Evolutionary conservation across 2,888 invertebrate species (phyloP).

Genomic region (Chrysodeixis includens): DNA sequence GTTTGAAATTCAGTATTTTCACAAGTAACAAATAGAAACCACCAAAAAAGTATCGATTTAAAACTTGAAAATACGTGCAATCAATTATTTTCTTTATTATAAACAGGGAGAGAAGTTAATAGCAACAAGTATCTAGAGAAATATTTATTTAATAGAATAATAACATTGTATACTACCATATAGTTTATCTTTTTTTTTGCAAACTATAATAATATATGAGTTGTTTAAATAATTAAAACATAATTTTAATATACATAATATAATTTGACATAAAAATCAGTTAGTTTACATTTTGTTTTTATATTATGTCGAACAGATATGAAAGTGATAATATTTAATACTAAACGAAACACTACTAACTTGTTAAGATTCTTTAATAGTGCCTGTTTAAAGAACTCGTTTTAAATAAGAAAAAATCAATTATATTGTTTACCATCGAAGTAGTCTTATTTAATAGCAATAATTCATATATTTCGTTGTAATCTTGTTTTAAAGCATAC

Average conservation of each 20-base stretch:
- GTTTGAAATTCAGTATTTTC: background rate
- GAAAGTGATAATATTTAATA: background rate
- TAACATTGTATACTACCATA: slow-evolving; percentile 22
- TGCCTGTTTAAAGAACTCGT: background rate
- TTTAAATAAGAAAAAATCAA: background rate
- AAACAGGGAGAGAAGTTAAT: slow-evolving; percentile 27
- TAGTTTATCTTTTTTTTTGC: slow-evolving; percentile 27
- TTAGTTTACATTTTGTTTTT: background rate
- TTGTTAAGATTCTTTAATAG: background rate
- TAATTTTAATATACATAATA: slow-evolving; percentile 19
- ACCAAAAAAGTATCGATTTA: background rate
- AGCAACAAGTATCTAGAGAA: slow-evolving; percentile 32
- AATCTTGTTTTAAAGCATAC: background rate
- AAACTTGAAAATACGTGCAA: slow-evolving; percentile 9
- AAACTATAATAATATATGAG: slow-evolving; percentile 8
- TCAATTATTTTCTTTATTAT: slow-evolving; percentile 17
- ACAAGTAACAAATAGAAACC: background rate
- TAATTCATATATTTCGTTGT: slow-evolving; percentile 14
- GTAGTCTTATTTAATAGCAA: slow-evolving; percentile 22
- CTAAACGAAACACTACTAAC: background rate
- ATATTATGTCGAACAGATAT: background rate
- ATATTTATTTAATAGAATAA: slow-evolving; percentile 47
- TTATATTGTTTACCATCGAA: slow-evolving; percentile 30
- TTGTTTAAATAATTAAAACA: slow-evolving; percentile 21
- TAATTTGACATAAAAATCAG: slow-evolving; percentile 30